Percentiles rank a stretch among this genome's conserved stretches.
Evolutionary conservation across 2,113 vertebrate species (phyloP).

Genomic region (Xenopus tropicalis): DNA sequence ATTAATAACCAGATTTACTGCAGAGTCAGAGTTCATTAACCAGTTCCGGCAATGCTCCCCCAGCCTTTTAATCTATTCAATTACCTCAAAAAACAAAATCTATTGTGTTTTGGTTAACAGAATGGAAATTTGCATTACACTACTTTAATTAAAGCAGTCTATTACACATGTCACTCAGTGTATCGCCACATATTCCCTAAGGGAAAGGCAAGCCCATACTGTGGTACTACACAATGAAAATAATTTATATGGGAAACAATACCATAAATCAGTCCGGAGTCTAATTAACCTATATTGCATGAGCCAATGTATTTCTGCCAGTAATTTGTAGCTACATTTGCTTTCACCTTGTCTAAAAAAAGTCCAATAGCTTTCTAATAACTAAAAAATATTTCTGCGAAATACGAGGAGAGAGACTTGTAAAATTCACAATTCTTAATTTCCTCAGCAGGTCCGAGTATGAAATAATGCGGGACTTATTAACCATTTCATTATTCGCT

Average conservation of each 20-base stretch:
- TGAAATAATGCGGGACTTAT: not conserved
- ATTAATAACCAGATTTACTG: constrained; percentile 13
- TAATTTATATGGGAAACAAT: constrained; percentile 41
- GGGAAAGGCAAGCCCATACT: constrained; percentile 19
- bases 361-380: constrained; percentile 14
- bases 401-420: not conserved
- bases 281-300: constrained; percentile 35
- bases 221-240: constrained; percentile 31
- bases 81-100: constrained; percentile 37
- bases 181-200: constrained; percentile 28
- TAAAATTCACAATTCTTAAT: not conserved
- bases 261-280: constrained; percentile 32
- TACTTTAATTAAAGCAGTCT: constrained; percentile 44
- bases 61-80: constrained; percentile 36
- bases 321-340: constrained; percentile 37
- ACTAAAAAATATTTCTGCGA: not conserved
- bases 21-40: not conserved
- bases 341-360: constrained; percentile 18
- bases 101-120: constrained; percentile 34
- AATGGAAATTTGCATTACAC: constrained; percentile 39
- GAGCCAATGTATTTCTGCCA: constrained; percentile 28
- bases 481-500: too few species aligned
- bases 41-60: not conserved
- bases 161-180: constrained; percentile 42
- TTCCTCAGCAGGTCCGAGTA: not conserved